phyloP scores from a whole-genome alignment of 2,888 invertebrate genomes.

The Invenusta paracnida region DNA sequence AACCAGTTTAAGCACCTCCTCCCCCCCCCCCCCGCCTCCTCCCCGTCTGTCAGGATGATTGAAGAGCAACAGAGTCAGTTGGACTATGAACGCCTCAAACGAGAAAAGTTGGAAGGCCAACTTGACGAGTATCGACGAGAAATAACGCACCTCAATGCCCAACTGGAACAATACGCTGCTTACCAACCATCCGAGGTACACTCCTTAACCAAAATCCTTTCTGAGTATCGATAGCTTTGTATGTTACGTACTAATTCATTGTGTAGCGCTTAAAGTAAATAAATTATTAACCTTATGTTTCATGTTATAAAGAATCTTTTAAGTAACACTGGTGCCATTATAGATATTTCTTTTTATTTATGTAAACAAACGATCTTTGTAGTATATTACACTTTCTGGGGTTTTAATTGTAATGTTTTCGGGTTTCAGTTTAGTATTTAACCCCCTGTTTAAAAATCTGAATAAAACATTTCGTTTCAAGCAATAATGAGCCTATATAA shows the following conservation, averaged over 20 bases:
- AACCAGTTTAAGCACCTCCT: no score
- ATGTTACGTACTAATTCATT: not conserved
- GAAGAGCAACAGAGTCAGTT: slow-evolving; percentile 58
- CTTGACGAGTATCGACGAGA: slow-evolving; percentile 58
- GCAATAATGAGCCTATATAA: no score
- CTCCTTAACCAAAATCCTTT: not conserved
- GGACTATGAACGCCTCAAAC: slow-evolving; percentile 57
- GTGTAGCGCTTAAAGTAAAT: not conserved
- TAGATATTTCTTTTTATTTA: not conserved
- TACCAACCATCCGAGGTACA: not conserved
- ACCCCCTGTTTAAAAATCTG: no score
- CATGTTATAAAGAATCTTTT: not conserved
- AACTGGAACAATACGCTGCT: slow-evolving; percentile 48
- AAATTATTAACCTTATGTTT: not conserved
- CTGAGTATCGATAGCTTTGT: not conserved
- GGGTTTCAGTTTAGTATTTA: no score
- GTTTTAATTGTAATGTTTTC: no score
- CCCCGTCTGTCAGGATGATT: slow-evolving; percentile 52
- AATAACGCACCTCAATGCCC: slow-evolving; percentile 53
- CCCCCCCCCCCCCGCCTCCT: no score
- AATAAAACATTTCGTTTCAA: no score
- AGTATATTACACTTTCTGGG: no score
- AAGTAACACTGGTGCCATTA: no score
- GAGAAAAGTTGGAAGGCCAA: slow-evolving; percentile 59
- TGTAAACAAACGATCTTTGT: no score